Conservation (phyloP, 1,140 invertebrate species). For the Pomacea maculata region DNA sequence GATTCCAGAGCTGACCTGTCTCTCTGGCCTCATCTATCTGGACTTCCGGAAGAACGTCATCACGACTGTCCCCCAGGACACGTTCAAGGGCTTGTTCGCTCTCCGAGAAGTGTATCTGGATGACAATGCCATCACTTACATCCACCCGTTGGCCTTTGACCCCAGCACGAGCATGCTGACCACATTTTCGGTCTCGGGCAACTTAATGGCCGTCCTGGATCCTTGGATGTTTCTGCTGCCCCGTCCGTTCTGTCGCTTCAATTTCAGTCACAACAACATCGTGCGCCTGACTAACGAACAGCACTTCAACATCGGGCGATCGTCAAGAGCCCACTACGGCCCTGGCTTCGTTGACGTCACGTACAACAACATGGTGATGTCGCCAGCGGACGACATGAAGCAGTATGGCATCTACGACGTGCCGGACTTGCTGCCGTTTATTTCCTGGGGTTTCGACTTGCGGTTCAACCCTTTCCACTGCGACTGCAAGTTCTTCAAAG, state of each 20-base stretch:
- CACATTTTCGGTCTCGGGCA: background rate
- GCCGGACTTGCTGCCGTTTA: background rate
- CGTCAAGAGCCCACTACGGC: background rate
- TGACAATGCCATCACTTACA: no score
- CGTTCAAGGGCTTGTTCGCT: background rate
- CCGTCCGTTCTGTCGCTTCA: background rate
- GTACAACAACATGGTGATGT: background rate
- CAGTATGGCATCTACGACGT: background rate
- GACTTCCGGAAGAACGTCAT: no score
- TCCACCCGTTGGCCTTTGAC: no score
- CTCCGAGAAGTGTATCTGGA: background rate
- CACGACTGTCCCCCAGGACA: no score
- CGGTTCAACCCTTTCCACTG: slow-evolving; percentile 6
- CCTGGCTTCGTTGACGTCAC: background rate
- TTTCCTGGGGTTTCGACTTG: slow-evolving; percentile 2
- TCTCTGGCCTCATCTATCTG: no score
- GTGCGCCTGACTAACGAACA: background rate
- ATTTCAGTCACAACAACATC: background rate
- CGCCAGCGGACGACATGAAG: background rate
- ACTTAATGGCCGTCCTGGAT: background rate
- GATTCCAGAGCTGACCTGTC: no score
- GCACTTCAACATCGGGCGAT: background rate
- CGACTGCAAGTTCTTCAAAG: background rate
- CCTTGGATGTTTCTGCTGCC: background rate
- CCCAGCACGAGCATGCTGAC: no score